These are phyloP conservation scores for Bathynomus jamesi DNA, from an alignment of 1,140 invertebrate genomes.

Conservation along the genomic window DNA sequence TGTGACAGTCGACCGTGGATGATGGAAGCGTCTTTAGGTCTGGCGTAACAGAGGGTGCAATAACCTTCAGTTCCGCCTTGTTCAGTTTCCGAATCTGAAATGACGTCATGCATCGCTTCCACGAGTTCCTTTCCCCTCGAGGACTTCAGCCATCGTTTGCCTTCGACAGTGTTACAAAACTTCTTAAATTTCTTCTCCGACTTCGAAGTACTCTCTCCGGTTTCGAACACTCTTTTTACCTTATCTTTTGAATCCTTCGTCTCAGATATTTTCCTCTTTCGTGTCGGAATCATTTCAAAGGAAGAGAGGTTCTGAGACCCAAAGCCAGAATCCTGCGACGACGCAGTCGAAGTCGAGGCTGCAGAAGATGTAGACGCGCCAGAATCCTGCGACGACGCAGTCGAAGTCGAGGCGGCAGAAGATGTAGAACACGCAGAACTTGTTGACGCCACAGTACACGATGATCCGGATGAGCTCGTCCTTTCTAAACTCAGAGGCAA, in stretches of 20 bases:
- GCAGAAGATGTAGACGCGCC: background rate
- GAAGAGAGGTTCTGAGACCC: constrained; percentile 12
- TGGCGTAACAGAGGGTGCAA: constrained; percentile 22
- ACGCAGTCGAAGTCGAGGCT: background rate
- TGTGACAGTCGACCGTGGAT: constrained; percentile 30
- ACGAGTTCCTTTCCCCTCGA: constrained; percentile 1
- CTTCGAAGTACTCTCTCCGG: background rate
- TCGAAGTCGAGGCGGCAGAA: constrained; percentile 4
- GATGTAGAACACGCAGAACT: constrained; percentile 1
- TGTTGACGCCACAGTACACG: constrained; percentile 5
- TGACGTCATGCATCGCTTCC: background rate
- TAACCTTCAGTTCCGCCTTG: background rate
- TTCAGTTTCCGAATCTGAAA: background rate
- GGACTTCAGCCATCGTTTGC: constrained; percentile 14
- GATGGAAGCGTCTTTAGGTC: constrained; percentile 29
- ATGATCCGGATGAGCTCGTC: background rate
- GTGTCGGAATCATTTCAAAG: background rate
- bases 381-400: constrained; percentile 13
- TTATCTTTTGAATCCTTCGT: constrained; percentile 6
- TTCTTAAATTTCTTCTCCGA: constrained; percentile 3
- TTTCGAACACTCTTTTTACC: background rate
- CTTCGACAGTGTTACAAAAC: background rate
- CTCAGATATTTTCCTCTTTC: constrained; percentile 11
- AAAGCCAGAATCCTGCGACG: constrained; percentile 22
- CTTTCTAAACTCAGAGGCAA: background rate